Evolutionary conservation across 2,113 vertebrate species (phyloP).

Genomic region (Suncus etruscus): DNA sequence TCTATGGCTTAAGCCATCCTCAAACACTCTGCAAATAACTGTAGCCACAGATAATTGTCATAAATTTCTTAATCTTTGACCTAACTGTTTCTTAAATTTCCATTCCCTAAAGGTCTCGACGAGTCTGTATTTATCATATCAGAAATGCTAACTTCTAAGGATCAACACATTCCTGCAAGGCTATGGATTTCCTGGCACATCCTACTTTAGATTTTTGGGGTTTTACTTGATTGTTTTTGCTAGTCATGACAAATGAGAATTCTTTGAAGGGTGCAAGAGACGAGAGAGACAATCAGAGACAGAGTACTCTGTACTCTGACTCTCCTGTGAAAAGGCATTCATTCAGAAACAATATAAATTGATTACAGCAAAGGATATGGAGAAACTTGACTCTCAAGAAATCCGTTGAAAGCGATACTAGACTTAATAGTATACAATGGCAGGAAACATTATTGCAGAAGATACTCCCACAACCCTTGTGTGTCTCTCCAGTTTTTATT

Average conservation of each 20-base stretch:
- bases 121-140: conserved; percentile 73
- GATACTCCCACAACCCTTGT: neutral
- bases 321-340: conserved; percentile 53
- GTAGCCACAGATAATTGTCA: conserved; percentile 78
- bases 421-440: neutral
- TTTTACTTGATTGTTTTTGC: neutral
- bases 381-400: conserved; percentile 3
- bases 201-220: neutral
- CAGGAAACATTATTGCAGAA: neutral
- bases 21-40: conserved; percentile 69
- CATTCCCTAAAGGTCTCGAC: conserved; percentile 70
- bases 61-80: conserved; percentile 82
- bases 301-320: conserved; percentile 20
- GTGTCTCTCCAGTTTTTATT: conserved; percentile 40
- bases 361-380: conserved; percentile 18
- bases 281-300: neutral
- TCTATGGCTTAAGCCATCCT: conserved; percentile 79
- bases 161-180: conserved; percentile 58
- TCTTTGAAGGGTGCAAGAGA: neutral
- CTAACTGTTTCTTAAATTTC: conserved; percentile 79
- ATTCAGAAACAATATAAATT: conserved; percentile 43
- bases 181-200: conserved; percentile 56
- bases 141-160: conserved; percentile 58
- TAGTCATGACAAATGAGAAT: conserved; percentile 53
- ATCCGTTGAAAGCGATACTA: conserved; percentile 8